Evolutionary conservation across 2,797 vertebrate species (phyloP).

Genomic region (Micrastur ruficollis): DNA sequence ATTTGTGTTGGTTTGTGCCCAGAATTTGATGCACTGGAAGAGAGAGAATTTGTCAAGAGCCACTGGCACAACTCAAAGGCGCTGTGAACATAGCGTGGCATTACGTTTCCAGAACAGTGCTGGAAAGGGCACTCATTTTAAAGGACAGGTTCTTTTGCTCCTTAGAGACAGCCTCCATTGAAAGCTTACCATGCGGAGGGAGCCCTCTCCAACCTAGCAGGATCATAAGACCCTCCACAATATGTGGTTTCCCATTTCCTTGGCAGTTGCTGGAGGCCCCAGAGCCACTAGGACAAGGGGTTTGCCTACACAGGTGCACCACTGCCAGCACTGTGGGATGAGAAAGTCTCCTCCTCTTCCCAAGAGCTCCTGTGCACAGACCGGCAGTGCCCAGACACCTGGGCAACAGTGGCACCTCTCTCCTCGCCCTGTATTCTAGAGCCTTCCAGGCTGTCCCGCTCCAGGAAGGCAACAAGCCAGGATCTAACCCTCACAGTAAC

Average conservation of each 20-base stretch:
- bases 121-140: not conserved
- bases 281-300: not conserved
- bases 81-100: not conserved
- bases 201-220: not conserved
- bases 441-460: not conserved
- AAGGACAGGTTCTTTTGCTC: not conserved
- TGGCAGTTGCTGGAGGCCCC: not conserved
- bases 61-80: not conserved
- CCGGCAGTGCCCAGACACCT: not conserved
- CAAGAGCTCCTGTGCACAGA: not conserved
- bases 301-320: not conserved
- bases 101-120: not conserved
- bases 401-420: not conserved
- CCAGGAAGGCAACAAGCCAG: not conserved
- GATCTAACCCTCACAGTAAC: not conserved
- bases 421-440: not conserved
- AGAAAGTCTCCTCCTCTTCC: not conserved
- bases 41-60: slow-evolving; percentile 48
- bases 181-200: not conserved
- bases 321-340: not conserved
- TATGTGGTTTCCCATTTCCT: not conserved
- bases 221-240: not conserved
- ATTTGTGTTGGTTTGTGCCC: slow-evolving; percentile 88
- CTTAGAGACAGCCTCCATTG: not conserved
- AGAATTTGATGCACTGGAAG: slow-evolving; percentile 88